phyloP scores from a whole-genome alignment of 2,113 vertebrate genomes.

The Vicugna pacos region DNA sequence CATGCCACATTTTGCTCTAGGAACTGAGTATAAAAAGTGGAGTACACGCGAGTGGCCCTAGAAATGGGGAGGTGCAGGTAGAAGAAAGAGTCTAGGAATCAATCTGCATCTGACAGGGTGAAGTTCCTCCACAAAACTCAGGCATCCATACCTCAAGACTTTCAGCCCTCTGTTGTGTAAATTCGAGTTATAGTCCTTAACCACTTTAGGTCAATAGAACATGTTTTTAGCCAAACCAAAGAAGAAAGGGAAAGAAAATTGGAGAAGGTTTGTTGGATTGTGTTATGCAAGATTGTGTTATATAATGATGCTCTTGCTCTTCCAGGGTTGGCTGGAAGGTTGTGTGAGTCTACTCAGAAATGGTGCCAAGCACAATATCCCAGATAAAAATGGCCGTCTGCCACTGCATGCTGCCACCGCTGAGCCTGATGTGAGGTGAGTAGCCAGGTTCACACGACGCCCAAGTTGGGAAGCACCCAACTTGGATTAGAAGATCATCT shows the following conservation, averaged over 20 bases:
- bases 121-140: not conserved
- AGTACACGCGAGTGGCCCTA: not conserved
- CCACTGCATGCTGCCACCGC: constrained; percentile 93
- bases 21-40: not conserved
- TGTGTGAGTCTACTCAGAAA: constrained; percentile 94
- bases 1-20: not conserved
- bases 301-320: constrained; percentile 1
- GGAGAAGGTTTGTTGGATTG: not conserved
- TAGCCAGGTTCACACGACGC: not conserved
- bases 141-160: not conserved
- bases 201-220: not conserved
- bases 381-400: constrained; percentile 93
- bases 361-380: constrained; percentile 93
- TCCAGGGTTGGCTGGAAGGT: constrained; percentile 94
- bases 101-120: not conserved
- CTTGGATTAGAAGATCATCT: not conserved
- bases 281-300: not conserved
- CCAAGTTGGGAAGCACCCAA: not conserved
- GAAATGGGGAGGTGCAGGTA: not conserved
- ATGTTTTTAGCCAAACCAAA: not conserved
- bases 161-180: not conserved
- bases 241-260: not conserved
- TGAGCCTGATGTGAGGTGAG: constrained; percentile 92
- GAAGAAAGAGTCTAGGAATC: not conserved
- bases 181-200: not conserved